Conservation (phyloP, 2,113 vertebrate species). For the Heloderma charlesbogerti region DNA sequence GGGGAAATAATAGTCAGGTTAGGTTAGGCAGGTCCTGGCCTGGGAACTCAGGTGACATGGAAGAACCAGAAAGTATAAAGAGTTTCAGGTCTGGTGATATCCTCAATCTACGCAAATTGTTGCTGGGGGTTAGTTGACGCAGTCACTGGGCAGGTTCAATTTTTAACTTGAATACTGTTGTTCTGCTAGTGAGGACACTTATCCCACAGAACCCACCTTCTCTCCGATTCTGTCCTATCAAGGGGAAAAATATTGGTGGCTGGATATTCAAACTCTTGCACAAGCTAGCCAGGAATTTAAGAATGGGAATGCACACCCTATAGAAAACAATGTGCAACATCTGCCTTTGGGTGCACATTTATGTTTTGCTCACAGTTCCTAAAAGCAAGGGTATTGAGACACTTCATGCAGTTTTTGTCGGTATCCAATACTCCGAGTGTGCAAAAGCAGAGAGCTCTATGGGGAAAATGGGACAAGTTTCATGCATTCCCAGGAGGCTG, state of each 20-base stretch:
- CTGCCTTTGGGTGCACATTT: background rate
- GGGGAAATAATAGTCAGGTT: conserved; percentile 57
- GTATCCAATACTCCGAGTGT: background rate
- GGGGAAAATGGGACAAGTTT: background rate
- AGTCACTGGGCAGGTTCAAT: background rate
- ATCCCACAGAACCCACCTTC: background rate
- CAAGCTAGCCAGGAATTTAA: background rate
- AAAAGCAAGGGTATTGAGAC: background rate
- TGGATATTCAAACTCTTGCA: background rate
- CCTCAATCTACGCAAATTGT: too few relatives aligned
- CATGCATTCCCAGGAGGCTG: background rate
- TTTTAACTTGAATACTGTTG: background rate
- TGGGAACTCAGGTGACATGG: too few relatives aligned
- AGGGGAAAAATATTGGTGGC: background rate
- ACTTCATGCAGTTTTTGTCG: background rate
- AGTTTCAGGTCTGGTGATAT: too few relatives aligned
- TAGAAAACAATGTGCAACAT: background rate
- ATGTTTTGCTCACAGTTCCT: background rate
- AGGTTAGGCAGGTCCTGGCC: background rate
- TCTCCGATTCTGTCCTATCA: background rate
- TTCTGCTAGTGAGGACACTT: background rate
- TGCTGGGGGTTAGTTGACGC: background rate
- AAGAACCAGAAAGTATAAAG: too few relatives aligned
- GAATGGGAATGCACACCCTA: background rate
- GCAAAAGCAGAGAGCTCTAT: background rate